Evolutionary conservation across 2,888 invertebrate genomes (phyloP), one percentile per base, ranked within the genome.

Genomic region (Lottia gigantea): DNA sequence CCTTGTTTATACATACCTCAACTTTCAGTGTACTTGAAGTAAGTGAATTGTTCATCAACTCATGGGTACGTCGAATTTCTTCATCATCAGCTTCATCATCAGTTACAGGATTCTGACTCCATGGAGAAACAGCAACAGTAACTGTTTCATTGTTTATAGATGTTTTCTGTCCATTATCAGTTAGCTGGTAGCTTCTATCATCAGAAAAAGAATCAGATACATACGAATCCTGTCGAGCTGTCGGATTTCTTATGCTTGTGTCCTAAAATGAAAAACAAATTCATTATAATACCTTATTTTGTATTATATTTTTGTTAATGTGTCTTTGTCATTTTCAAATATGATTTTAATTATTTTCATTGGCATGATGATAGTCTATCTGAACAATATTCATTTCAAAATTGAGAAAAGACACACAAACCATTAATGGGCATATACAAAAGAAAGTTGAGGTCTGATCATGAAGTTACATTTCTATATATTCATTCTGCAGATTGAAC

Each of bases 1-100:
- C 40, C 40, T 40, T 8, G 40, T 11, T 40, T 40, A 8, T 16
- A 46, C 47, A 15, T 68, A 69, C 69, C 69, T 69, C 69, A 8
- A 69, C 69, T 65, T 69, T 69, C 12, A 69, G 55, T 19, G 69
- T 63, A 45, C 69, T 69, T 11, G 64, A 23, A 45, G 65, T 45
- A 19, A 69, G 14, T 2, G 69, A 69, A 15, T 49, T 46, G 15
- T 61, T 46, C 14, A 64, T 67, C 66, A 74, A 68, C 3, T 69
- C 72, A 62, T 71, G 62, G n/a, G 69, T 61, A 68, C 73, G 72
- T 25, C 71, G 71, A 49, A 74, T 63, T 46, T 71, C 72, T 55
- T 72, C 73, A n/a, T 62, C 65, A n/a, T 67, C 15, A 16, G 31
- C 25, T 8, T 70, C 69, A 8, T 67, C 45, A 14, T 49, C 67